A percentile compares a stretch with the other conserved stretches of the same genome.
Evolutionary conservation across 1,140 invertebrate genomes (phyloP).

Genomic region (Trialeurodes vaporariorum): DNA sequence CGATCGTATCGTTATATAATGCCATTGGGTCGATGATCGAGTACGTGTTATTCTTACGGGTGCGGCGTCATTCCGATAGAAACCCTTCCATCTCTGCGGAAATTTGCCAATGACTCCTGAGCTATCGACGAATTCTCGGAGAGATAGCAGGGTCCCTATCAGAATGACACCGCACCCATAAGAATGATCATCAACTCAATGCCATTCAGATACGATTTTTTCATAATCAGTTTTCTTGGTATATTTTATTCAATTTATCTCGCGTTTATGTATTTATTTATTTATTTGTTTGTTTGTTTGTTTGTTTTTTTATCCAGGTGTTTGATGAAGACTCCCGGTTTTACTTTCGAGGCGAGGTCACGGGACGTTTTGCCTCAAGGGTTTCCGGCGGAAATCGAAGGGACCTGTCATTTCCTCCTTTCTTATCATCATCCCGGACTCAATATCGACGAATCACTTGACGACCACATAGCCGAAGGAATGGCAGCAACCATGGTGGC

Average conservation of each 20-base stretch:
- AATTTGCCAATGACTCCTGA: too few relatives aligned
- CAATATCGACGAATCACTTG: conserved; percentile 41
- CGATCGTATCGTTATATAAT: too few relatives aligned
- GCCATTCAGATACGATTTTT: not conserved
- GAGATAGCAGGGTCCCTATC: not conserved
- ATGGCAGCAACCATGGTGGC: too few relatives aligned
- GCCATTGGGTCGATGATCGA: too few relatives aligned
- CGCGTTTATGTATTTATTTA: not conserved
- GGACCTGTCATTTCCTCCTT: conserved; percentile 75
- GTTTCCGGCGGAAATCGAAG: conserved; percentile 60
- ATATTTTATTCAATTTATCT: not conserved
- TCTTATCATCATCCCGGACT: conserved; percentile 60
- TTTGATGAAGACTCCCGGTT: conserved; percentile 47
- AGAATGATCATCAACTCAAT: not conserved
- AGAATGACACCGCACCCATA: not conserved
- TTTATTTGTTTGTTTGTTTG: conserved; percentile 5
- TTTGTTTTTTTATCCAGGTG: conserved; percentile 42
- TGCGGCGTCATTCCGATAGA: too few relatives aligned
- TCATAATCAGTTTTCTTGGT: not conserved
- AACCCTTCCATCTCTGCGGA: too few relatives aligned
- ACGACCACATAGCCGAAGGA: conserved; percentile 46
- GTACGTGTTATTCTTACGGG: too few relatives aligned
- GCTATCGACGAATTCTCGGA: too few relatives aligned
- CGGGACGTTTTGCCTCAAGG: conserved; percentile 70
- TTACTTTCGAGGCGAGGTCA: conserved; percentile 56